Evolutionary conservation across 2,113 vertebrate genomes (phyloP).

Genomic region (Hemibates koningsi): DNA sequence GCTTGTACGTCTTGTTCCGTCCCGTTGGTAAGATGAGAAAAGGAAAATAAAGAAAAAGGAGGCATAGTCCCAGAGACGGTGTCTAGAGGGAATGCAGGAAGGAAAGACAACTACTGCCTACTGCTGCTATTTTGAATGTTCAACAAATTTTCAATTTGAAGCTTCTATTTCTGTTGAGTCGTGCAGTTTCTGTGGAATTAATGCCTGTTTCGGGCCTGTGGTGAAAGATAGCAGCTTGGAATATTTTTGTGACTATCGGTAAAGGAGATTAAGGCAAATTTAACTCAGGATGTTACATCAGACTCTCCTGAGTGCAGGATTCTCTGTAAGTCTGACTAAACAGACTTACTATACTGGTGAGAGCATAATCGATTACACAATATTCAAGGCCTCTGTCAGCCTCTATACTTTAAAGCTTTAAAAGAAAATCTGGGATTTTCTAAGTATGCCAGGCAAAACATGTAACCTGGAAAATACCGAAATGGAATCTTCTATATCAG

Average conservation of each 20-base stretch:
- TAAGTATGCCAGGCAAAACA: neutral
- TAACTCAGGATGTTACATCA: conserved; percentile 11
- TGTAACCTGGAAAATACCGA: neutral
- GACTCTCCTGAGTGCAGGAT: neutral
- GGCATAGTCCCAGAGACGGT: no score
- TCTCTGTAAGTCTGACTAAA: neutral
- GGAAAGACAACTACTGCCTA: neutral
- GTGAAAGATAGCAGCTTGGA: neutral
- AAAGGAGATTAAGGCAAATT: conserved; percentile 7
- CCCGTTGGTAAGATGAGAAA: neutral
- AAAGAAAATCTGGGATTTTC: neutral
- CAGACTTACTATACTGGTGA: neutral
- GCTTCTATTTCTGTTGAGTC: neutral
- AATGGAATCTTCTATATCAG: neutral
- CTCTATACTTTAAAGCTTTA: neutral
- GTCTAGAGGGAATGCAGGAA: neutral
- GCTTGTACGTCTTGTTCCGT: neutral
- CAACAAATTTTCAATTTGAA: neutral
- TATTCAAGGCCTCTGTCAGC: neutral
- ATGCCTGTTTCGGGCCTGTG: neutral
- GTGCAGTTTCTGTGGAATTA: neutral
- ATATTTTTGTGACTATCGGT: conserved; percentile 6
- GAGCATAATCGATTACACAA: neutral
- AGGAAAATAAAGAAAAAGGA: neutral
- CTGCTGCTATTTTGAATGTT: neutral